Conservation (phyloP, 2,113 vertebrate genomes). For the Tachysurus fulvidraco region DNA sequence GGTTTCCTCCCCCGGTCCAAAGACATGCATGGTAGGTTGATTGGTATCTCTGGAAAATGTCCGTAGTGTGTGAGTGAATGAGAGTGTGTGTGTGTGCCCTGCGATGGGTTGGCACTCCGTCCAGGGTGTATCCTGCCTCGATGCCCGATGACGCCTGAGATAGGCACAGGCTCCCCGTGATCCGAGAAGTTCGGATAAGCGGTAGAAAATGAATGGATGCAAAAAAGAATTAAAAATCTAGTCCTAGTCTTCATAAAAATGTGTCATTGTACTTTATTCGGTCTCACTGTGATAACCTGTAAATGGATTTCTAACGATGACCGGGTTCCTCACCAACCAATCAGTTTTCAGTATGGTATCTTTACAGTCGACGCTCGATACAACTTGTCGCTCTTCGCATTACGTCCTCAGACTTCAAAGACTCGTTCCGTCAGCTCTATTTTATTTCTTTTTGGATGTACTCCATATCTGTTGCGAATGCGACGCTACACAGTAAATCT, state of each 20-base stretch:
- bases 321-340: not conserved
- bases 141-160: too few species aligned
- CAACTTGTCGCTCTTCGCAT: not conserved
- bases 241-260: not conserved
- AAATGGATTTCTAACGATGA: not conserved
- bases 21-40: too few species aligned
- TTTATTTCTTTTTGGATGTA: not conserved
- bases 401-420: not conserved
- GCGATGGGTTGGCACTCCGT: too few species aligned
- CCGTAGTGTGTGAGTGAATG: too few species aligned
- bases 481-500: not conserved
- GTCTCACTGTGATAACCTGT: not conserved
- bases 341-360: not conserved
- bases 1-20: too few species aligned
- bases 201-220: too few species aligned
- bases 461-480: not conserved
- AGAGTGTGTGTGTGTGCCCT: too few species aligned
- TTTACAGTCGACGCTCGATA: not conserved
- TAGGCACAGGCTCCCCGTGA: too few species aligned
- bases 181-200: too few species aligned
- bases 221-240: not conserved
- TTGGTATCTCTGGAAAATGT: too few species aligned
- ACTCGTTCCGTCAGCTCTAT: not conserved
- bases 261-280: not conserved
- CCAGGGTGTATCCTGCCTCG: too few species aligned